These are phyloP conservation scores for Sitodiplosis mosellana DNA, from an alignment of 1,140 invertebrate genomes.

Conservation along the genomic window DNA sequence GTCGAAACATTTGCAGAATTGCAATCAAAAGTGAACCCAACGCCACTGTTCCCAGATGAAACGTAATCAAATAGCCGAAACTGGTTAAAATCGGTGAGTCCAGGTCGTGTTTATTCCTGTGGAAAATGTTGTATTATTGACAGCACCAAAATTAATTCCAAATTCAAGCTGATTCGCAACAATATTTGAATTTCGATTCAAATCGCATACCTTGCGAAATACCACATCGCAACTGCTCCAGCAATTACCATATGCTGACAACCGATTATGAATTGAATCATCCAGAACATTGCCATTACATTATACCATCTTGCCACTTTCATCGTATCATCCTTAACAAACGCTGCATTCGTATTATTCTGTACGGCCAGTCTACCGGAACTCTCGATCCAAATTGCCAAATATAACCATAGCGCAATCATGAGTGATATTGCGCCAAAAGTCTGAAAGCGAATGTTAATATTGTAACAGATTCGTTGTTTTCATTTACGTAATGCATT, in stretches of 20 bases:
- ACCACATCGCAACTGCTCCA: constrained; percentile 57
- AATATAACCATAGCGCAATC: constrained; percentile 38
- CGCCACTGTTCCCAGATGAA: constrained; percentile 59
- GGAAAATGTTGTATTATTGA: no score
- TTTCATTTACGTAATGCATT: no score
- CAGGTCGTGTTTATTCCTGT: constrained; percentile 43
- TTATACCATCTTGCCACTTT: constrained; percentile 41
- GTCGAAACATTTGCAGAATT: constrained; percentile 43
- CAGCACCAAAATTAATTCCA: no score
- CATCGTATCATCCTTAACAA: constrained; percentile 31
- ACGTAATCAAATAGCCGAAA: constrained; percentile 36
- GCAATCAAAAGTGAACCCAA: constrained; percentile 58
- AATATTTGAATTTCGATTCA: no score
- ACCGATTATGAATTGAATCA: constrained; percentile 51
- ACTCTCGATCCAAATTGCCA: constrained; percentile 40
- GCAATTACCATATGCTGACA: constrained; percentile 63
- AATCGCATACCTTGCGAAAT: constrained; percentile 54
- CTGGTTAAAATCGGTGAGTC: constrained; percentile 35
- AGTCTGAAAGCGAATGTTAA: constrained; percentile 29
- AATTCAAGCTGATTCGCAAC: no score
- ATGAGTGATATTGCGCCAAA: constrained; percentile 35
- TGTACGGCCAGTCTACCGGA: constrained; percentile 32
- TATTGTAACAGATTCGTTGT: background rate
- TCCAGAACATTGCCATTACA: constrained; percentile 50
- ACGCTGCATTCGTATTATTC: constrained; percentile 26